Conservation (phyloP, 2,888 invertebrate species). For the Bugula neritina region DNA sequence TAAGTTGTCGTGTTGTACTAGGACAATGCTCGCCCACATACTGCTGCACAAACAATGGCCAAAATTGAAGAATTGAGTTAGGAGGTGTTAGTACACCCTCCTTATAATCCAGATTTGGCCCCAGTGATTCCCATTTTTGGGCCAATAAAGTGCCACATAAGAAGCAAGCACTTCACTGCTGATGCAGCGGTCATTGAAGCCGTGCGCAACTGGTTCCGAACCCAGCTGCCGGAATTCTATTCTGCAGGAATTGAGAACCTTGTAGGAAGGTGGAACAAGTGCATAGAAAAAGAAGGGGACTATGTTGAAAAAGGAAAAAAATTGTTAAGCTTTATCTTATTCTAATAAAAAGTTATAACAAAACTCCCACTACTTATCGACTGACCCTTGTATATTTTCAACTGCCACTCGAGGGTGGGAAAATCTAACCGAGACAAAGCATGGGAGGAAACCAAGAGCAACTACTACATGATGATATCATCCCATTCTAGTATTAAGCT, state of each 20-base stretch:
- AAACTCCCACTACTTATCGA: too few relatives aligned
- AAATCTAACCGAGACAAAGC: too few relatives aligned
- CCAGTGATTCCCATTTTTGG: background rate
- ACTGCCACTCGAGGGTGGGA: too few relatives aligned
- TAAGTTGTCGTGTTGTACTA: background rate
- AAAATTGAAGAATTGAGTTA: background rate
- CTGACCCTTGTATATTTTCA: too few relatives aligned
- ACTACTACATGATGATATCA: too few relatives aligned
- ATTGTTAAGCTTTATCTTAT: background rate
- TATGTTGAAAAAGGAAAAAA: background rate
- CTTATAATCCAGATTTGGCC: background rate
- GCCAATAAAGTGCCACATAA: background rate
- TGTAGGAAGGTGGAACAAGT: slow-evolving; percentile 7
- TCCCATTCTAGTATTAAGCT: too few relatives aligned
- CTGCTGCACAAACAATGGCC: slow-evolving; percentile 11
- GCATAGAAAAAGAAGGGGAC: background rate
- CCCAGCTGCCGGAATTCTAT: background rate
- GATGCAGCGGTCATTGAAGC: background rate
- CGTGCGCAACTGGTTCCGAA: background rate
- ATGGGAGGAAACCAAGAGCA: too few relatives aligned
- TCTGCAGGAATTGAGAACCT: background rate
- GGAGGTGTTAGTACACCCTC: slow-evolving; percentile 18
- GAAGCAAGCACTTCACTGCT: background rate
- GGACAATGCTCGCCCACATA: background rate
- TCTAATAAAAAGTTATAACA: too few relatives aligned